phyloP scores from a whole-genome alignment of 2,113 vertebrate species.

The Pipa parva region DNA sequence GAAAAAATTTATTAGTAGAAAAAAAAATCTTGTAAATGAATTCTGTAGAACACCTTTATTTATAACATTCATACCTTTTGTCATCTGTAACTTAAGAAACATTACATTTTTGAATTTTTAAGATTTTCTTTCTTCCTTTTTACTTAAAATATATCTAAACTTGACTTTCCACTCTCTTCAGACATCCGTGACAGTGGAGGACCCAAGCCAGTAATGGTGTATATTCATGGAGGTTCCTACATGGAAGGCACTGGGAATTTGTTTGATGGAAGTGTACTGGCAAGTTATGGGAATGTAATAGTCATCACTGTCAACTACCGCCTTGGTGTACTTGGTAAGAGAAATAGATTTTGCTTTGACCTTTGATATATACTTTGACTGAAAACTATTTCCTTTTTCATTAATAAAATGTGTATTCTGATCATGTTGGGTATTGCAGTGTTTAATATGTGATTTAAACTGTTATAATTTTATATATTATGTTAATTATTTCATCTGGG shows the following conservation, averaged over 20 bases:
- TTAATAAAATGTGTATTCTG: conserved; percentile 24
- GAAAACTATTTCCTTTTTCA: conserved; percentile 34
- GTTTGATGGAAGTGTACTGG: conserved; percentile 98
- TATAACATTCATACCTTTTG: neutral
- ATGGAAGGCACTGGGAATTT: conserved; percentile 99
- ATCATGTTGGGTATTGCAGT: neutral
- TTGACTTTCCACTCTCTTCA: conserved; percentile 71
- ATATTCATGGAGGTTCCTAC: conserved; percentile 97
- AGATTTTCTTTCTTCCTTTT: conserved; percentile 16
- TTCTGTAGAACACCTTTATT: neutral
- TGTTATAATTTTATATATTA: too few species aligned
- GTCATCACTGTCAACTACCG: conserved; percentile 98
- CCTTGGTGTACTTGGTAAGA: conserved; percentile 96
- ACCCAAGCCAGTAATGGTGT: conserved; percentile 98
- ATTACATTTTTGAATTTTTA: conserved; percentile 37
- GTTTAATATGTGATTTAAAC: too few species aligned
- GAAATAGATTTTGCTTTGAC: conserved; percentile 46
- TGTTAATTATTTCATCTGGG: too few species aligned
- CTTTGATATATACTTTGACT: conserved; percentile 42
- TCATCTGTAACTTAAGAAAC: conserved; percentile 68
- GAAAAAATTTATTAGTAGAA: too few species aligned
- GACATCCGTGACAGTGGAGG: conserved; percentile 99
- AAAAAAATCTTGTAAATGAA: too few species aligned
- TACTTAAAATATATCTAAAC: conserved; percentile 43
- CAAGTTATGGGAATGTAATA: conserved; percentile 98